phyloP scores from a whole-genome alignment of 2,113 vertebrate genomes.

The Perognathus longimembris region DNA sequence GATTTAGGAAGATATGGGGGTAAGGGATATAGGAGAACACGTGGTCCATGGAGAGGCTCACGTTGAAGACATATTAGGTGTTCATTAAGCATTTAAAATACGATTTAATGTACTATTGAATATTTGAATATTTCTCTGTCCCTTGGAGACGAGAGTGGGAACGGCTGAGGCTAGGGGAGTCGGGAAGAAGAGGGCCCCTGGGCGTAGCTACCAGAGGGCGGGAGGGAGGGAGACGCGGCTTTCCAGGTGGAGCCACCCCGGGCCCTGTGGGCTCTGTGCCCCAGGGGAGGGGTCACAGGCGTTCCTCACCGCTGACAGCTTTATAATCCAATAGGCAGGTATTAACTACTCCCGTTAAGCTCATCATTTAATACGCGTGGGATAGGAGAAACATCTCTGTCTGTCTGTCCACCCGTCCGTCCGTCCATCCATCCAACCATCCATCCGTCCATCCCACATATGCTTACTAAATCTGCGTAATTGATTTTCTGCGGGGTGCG shows the following conservation, averaged over 20 bases:
- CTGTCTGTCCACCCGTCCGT: too few species aligned
- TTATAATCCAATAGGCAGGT: too few species aligned
- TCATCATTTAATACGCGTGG: too few species aligned
- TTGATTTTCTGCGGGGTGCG: too few species aligned
- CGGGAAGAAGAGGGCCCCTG: background rate
- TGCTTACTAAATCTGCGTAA: background rate
- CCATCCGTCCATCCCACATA: too few species aligned
- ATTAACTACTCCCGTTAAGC: too few species aligned
- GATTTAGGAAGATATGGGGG: background rate
- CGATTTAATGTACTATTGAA: background rate
- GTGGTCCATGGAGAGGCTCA: background rate
- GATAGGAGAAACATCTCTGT: too few species aligned
- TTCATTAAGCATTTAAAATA: background rate
- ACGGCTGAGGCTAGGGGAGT: background rate
- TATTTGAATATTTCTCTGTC: constrained; percentile 6
- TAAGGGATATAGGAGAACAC: background rate
- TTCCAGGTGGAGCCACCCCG: background rate
- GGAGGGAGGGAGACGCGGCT: too few species aligned
- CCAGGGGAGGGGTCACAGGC: background rate
- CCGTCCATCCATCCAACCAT: too few species aligned
- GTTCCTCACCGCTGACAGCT: background rate
- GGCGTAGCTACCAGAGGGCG: background rate
- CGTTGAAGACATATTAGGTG: background rate
- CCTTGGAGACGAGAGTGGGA: background rate
- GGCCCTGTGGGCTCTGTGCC: background rate